Conservation (phyloP, 2,113 vertebrate species). For the Thermophis baileyi region DNA sequence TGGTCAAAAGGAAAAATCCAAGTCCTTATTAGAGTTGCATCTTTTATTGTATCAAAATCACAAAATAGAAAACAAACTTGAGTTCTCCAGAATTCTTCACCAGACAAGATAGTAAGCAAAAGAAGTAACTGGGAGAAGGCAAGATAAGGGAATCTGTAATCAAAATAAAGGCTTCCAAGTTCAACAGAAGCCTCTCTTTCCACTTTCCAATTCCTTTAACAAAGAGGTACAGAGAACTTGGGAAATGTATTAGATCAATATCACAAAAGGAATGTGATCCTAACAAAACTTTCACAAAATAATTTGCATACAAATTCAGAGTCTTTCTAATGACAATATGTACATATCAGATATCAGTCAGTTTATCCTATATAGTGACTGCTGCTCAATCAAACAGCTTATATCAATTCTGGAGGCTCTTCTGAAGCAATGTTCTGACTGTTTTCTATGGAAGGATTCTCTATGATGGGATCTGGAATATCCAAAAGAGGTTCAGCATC, state of each 20-base stretch:
- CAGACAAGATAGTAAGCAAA: neutral
- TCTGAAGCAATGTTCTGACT: slow-evolving; percentile 50
- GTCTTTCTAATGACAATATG: slow-evolving; percentile 1
- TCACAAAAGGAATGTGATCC: neutral
- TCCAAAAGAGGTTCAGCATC: slow-evolving; percentile 36
- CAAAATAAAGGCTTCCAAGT: neutral
- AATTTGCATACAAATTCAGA: neutral
- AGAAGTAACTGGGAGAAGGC: neutral
- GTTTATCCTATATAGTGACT: neutral
- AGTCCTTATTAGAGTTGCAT: neutral
- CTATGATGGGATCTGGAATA: slow-evolving; percentile 47
- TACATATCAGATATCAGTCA: neutral
- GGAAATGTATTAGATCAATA: neutral
- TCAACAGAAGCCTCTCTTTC: neutral
- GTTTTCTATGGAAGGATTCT: slow-evolving; percentile 52
- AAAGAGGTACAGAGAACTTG: neutral
- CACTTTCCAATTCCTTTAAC: neutral
- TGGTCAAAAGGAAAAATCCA: neutral
- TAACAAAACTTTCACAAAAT: neutral
- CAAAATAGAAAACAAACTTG: neutral
- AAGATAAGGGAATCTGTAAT: neutral
- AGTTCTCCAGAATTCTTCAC: neutral
- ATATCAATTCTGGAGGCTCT: slow-evolving; percentile 42
- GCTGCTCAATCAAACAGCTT: neutral
- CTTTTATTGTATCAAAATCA: neutral